Percentiles rank a stretch among this genome's conserved stretches.
phyloP scores from a whole-genome alignment of 2,888 invertebrate genomes.

The Mimas tiliae region DNA sequence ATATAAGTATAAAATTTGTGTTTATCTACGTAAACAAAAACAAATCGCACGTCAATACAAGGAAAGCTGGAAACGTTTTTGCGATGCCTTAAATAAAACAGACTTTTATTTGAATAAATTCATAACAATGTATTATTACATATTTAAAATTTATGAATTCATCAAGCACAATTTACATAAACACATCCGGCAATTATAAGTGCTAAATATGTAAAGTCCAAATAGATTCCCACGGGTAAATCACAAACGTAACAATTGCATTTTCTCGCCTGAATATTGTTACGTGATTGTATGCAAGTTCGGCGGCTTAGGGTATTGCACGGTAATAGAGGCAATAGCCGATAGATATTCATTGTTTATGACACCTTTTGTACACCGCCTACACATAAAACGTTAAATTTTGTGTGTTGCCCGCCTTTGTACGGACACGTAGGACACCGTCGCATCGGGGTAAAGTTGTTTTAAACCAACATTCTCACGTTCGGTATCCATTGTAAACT shows the following conservation, averaged over 20 bases:
- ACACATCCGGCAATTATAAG: constrained; percentile 28
- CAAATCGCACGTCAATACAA: background rate
- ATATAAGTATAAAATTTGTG: background rate
- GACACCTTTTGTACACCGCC: constrained; percentile 74
- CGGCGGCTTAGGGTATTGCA: constrained; percentile 68
- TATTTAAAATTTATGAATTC: constrained; percentile 1
- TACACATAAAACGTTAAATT: constrained; percentile 65
- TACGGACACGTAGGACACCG: constrained; percentile 67
- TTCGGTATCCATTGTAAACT: constrained; percentile 74
- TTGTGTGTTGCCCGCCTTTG: constrained; percentile 64
- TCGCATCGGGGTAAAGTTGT: constrained; percentile 63
- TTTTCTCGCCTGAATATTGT: constrained; percentile 70
- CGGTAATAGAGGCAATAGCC: constrained; percentile 42
- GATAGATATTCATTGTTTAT: constrained; percentile 71
- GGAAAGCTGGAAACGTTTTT: background rate
- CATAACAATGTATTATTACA: constrained; percentile 7
- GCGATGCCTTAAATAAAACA: background rate
- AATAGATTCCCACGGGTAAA: constrained; percentile 70
- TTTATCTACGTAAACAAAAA: background rate
- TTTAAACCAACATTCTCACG: constrained; percentile 79
- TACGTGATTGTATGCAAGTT: constrained; percentile 79
- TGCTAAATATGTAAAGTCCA: constrained; percentile 34
- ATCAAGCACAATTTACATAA: constrained; percentile 24
- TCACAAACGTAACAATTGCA: constrained; percentile 70
- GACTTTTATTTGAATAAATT: background rate